These are phyloP conservation scores for Tretioscincus oriximinensis DNA, from an alignment of 2,113 vertebrate species.

Conservation along the genomic window DNA sequence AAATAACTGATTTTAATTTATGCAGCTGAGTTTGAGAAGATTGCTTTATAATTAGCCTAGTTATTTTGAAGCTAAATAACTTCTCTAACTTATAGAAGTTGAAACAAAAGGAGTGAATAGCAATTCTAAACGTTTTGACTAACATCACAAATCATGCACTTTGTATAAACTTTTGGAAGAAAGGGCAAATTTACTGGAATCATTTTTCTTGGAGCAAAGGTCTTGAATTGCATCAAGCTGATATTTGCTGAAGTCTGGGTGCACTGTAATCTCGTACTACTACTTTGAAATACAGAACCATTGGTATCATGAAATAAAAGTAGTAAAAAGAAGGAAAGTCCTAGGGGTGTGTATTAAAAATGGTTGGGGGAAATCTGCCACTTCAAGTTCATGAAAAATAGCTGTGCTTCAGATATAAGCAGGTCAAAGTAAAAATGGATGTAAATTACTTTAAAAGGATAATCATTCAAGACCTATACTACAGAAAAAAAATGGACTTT, in stretches of 20 bases:
- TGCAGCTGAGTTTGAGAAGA: neutral
- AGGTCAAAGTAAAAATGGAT: constrained; percentile 75
- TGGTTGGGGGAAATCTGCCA: constrained; percentile 69
- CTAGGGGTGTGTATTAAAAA: constrained; percentile 74
- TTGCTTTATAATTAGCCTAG: neutral
- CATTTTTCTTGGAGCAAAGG: constrained; percentile 69
- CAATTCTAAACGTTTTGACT: constrained; percentile 20
- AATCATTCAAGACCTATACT: constrained; percentile 65
- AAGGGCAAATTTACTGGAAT: constrained; percentile 64
- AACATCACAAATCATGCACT: constrained; percentile 37
- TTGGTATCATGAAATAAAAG: constrained; percentile 73
- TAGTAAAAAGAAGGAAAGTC: constrained; percentile 73
- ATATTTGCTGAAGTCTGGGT: constrained; percentile 72
- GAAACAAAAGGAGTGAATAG: neutral
- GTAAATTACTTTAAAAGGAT: constrained; percentile 77
- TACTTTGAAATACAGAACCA: constrained; percentile 74
- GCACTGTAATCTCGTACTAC: constrained; percentile 74
- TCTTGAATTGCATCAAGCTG: constrained; percentile 73
- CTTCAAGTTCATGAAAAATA: constrained; percentile 74
- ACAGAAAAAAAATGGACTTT: constrained; percentile 40
- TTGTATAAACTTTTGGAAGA: constrained; percentile 41
- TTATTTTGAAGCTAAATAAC: neutral
- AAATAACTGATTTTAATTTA: neutral
- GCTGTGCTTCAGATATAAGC: constrained; percentile 59
- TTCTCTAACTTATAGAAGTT: neutral